Base-by-base conservation (phyloP, 2,113 vertebrate genomes). In the Prunella himalayana region DNA sequence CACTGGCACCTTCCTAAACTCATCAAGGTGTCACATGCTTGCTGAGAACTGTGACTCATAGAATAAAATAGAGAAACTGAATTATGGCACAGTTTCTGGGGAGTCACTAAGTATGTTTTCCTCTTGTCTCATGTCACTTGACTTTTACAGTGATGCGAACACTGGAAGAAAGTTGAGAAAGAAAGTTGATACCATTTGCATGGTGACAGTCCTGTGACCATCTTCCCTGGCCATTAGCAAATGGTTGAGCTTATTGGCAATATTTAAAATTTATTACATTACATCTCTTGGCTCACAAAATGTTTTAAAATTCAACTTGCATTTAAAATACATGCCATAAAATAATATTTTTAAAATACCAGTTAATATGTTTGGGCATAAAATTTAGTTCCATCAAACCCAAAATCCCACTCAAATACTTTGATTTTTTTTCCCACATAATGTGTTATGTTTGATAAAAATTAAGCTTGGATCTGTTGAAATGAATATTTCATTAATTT, bases 381-480 rank as follows among this genome's bases (percentile, higher is more conserved):
- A 91, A 89, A 70, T 37, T 47, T 39, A 90, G 9, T 81, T 47
- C 39, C 23, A 44, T 41, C 68, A 70, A 77, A 42, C 4, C 12
- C 9, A n/a, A 82, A 53, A 72, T 47, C 30, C 13, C 47, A 23
- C n/a, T 47, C 7, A 76, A 54, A 8, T 59, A 45, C 45, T 66
- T 42, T 11, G 6, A 30, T 12, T 35, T 44, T 65, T 54, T 31
- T 10, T 4, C 42, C n/a, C 25, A 60, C 2, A 14, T 16, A 57
- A 41, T 24, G 35, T 0, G 1, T 4, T 10, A 41, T 0, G 0
- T 35, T 49, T 56, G 17, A 14, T 15, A 56, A 68, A 76, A 72
- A 42, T 8, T 33, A 60, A 30, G 7, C 18, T 68, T 51, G 21
- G 7, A 76, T 69, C 14, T 56, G 11, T 37, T 64, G 16, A 69